A percentile compares a stretch with the other conserved stretches of the same genome.
Conservation (phyloP, 2,797 vertebrate genomes). For the Octomys mimax region DNA sequence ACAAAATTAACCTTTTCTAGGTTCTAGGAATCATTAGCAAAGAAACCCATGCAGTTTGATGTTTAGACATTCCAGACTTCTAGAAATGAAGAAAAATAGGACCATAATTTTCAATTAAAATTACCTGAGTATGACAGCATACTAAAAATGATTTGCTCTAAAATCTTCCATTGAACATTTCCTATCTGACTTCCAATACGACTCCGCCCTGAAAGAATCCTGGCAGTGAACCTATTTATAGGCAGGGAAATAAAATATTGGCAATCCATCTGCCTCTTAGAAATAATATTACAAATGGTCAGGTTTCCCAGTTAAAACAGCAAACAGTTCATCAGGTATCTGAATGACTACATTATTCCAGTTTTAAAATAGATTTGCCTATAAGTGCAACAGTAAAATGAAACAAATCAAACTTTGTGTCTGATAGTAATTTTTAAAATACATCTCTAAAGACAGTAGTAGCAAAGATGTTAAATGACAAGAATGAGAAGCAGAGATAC, state of each 20-base stretch:
- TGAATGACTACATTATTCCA: neutral
- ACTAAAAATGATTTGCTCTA: neutral
- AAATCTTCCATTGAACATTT: constrained; percentile 17
- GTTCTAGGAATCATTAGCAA: neutral
- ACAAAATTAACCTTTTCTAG: neutral
- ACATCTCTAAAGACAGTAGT: neutral
- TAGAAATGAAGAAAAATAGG: neutral
- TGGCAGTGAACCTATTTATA: neutral
- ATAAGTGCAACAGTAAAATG: neutral
- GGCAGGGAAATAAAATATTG: neutral
- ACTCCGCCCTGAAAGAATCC: neutral
- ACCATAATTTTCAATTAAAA: neutral
- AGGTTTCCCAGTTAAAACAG: neutral
- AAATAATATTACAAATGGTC: constrained; percentile 33
- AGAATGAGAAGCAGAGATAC: neutral
- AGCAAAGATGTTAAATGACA: neutral
- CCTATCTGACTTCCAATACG: neutral
- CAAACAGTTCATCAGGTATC: constrained; percentile 1
- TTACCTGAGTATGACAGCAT: neutral
- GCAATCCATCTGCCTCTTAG: neutral
- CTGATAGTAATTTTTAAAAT: constrained; percentile 29
- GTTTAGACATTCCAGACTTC: constrained; percentile 4
- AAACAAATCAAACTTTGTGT: neutral
- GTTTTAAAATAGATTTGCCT: constrained; percentile 24
- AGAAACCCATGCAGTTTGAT: neutral